These are phyloP conservation scores for Araneus ventricosus DNA, from an alignment of 1,140 invertebrate species.

Conservation along the genomic window DNA sequence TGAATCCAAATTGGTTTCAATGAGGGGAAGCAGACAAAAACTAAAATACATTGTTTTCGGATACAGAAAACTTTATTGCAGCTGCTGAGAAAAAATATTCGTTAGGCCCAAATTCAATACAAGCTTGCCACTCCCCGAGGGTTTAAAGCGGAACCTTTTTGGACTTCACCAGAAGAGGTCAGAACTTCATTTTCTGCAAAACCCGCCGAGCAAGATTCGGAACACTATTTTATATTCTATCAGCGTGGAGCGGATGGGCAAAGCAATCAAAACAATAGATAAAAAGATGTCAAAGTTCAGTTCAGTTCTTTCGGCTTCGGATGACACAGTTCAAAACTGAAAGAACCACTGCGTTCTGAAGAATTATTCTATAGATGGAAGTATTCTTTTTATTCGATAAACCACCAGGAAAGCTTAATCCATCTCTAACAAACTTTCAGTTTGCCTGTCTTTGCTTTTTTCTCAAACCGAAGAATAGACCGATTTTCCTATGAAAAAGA, in stretches of 20 bases:
- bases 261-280: slow-evolving; percentile 24
- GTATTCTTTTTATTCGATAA: not conserved
- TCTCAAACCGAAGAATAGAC: not conserved
- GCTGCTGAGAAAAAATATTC: not conserved
- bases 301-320: slow-evolving; percentile 1
- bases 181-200: not conserved
- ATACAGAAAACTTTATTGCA: not conserved
- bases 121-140: not conserved
- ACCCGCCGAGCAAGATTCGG: not conserved
- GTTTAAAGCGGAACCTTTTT: not conserved
- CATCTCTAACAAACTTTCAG: not conserved
- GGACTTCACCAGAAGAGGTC: not conserved
- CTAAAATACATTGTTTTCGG: not conserved
- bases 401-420: not conserved
- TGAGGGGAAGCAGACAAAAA: not conserved
- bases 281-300: slow-evolving; percentile 31
- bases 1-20: not conserved
- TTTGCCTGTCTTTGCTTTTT: not conserved
- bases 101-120: not conserved
- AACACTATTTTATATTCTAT: not conserved
- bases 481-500: not conserved
- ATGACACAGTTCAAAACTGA: not conserved
- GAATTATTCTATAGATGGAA: not conserved
- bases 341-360: not conserved
- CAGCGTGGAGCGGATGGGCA: not conserved